These are phyloP conservation scores for Scytalopus superciliaris DNA, from an alignment of 2,113 vertebrate genomes.

Conservation along the genomic window DNA sequence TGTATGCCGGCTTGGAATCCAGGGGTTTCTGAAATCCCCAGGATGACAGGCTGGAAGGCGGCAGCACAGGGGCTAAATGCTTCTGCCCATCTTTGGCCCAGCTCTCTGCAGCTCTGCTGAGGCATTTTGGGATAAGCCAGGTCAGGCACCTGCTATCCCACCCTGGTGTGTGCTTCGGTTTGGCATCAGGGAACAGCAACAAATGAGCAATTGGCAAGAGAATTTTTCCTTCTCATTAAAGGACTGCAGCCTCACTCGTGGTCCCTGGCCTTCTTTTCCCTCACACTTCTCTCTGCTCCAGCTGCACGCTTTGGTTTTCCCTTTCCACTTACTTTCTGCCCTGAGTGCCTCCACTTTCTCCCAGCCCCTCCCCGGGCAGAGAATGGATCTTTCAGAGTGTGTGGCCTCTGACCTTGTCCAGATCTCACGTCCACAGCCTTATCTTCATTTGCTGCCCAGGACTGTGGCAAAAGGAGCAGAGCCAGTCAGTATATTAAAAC, in stretches of 20 bases:
- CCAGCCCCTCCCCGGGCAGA: neutral
- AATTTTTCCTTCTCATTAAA: neutral
- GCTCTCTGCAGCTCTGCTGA: neutral
- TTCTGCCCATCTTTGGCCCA: neutral
- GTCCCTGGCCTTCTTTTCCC: neutral
- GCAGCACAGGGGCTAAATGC: neutral
- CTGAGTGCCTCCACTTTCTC: neutral
- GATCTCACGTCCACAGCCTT: neutral
- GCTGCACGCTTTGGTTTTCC: neutral
- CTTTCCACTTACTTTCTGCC: neutral
- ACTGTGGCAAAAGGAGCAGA: neutral
- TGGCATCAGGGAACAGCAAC: neutral
- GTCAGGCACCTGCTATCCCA: neutral
- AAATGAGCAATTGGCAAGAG: neutral
- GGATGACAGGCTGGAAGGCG: neutral
- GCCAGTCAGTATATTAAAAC: neutral
- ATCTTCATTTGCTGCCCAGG: fast-evolving
- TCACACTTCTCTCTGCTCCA: neutral
- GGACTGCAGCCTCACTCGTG: neutral
- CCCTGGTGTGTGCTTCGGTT: neutral
- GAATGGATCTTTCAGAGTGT: fast-evolving
- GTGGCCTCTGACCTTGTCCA: neutral
- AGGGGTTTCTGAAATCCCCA: constrained; percentile 43
- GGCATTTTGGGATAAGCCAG: neutral
- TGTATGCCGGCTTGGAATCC: constrained; percentile 73